phyloP scores from a whole-genome alignment of 2,113 vertebrate species.

The Siniperca chuatsi region DNA sequence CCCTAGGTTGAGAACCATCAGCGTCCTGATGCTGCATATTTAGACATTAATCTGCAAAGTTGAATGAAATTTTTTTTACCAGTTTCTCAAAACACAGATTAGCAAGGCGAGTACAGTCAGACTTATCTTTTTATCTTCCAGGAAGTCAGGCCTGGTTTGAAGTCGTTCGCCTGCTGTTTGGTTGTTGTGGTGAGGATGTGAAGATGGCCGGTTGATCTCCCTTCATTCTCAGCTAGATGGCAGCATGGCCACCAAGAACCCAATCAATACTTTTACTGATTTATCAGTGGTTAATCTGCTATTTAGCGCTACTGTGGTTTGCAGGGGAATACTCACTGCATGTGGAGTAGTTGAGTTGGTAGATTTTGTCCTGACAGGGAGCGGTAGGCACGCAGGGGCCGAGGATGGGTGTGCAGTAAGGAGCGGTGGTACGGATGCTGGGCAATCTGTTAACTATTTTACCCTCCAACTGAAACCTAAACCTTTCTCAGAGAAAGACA shows the following conservation, averaged over 20 bases:
- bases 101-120: no score
- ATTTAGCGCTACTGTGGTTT: constrained; percentile 7
- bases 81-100: not conserved
- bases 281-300: constrained; percentile 1
- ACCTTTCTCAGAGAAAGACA: constrained; percentile 60
- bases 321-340: not conserved
- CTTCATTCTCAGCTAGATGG: constrained; percentile 62
- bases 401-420: not conserved
- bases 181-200: not conserved
- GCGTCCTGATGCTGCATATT: no score
- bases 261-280: constrained; percentile 1
- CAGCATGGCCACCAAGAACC: constrained; percentile 45
- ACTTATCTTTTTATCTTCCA: not conserved
- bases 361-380: not conserved
- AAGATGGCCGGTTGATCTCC: constrained; percentile 25
- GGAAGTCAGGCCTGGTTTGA: not conserved
- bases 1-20: not conserved
- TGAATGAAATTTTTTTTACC: not conserved
- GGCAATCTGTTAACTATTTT: constrained; percentile 84
- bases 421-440: constrained; percentile 36
- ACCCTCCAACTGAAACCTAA: constrained; percentile 79
- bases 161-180: not conserved
- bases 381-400: constrained; percentile 19
- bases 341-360: not conserved
- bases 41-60: no score